These are phyloP conservation scores for Hoplostethus mediterraneus DNA, from an alignment of 2,797 vertebrate species.

Conservation along the genomic window DNA sequence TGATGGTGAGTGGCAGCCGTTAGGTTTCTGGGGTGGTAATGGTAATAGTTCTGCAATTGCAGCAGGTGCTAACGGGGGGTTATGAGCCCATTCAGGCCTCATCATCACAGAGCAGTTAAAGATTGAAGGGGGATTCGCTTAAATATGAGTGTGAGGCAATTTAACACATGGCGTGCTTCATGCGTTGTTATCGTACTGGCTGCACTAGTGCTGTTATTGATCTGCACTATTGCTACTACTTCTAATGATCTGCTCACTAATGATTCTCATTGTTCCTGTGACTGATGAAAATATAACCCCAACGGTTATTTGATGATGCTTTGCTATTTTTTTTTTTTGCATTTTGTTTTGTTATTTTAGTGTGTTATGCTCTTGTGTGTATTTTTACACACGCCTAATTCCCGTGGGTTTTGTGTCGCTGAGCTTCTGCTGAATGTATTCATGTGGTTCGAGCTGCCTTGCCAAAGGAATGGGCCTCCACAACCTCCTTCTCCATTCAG, in stretches of 20 bases:
- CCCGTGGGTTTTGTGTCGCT: constrained; percentile 32
- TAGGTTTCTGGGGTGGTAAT: constrained; percentile 75
- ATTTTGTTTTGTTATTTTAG: constrained; percentile 2
- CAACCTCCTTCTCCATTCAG: neutral
- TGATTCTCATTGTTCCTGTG: constrained; percentile 19
- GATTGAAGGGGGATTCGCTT: constrained; percentile 62
- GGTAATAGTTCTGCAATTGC: constrained; percentile 77
- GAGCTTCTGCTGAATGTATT: constrained; percentile 40
- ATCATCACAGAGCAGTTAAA: constrained; percentile 72
- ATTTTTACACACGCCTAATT: constrained; percentile 12
- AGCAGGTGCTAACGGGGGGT: constrained; percentile 80
- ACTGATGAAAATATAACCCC: constrained; percentile 32
- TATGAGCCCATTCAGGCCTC: constrained; percentile 79
- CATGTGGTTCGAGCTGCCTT: constrained; percentile 36
- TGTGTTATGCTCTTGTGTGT: constrained; percentile 26
- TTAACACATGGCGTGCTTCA: constrained; percentile 70
- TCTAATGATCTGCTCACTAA: constrained; percentile 12
- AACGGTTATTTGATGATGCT: constrained; percentile 11
- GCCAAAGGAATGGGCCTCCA: neutral
- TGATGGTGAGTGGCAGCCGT: constrained; percentile 71
- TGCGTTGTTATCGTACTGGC: constrained; percentile 29
- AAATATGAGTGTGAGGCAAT: constrained; percentile 64
- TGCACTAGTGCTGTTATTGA: constrained; percentile 26
- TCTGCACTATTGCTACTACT: constrained; percentile 6
- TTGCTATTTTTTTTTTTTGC: constrained; percentile 5